A percentile compares a stretch with the other conserved stretches of the same genome.
phyloP scores from a whole-genome alignment of 2,888 invertebrate species.

The Scaptomyza flava region DNA sequence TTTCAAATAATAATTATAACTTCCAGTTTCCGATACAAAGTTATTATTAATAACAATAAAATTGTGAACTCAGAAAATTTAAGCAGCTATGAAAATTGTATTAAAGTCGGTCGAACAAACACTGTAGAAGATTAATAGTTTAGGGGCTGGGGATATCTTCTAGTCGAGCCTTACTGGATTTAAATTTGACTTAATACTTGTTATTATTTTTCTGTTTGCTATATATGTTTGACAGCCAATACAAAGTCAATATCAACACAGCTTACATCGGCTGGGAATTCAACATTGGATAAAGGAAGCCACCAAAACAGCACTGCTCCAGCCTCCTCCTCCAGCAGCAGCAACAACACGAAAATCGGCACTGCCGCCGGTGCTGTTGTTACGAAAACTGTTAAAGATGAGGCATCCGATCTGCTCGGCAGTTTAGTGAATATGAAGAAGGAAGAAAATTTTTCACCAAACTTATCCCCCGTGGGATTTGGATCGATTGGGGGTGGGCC shows the following conservation, averaged over 20 bases:
- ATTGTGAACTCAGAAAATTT: too few relatives aligned
- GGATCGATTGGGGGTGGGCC: constrained; percentile 72
- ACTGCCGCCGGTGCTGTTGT: constrained; percentile 1
- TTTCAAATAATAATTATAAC: too few relatives aligned
- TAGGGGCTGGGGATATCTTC: too few relatives aligned
- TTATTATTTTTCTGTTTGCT: too few relatives aligned
- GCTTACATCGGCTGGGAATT: constrained; percentile 10
- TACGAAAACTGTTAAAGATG: constrained; percentile 61
- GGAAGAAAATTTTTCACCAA: constrained; percentile 77
- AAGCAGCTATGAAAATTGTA: too few relatives aligned
- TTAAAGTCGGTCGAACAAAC: too few relatives aligned
- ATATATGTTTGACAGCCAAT: constrained; percentile 1
- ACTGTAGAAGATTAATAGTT: too few relatives aligned
- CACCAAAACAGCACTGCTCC: constrained; percentile 6
- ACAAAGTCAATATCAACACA: constrained; percentile 16
- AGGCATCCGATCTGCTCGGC: constrained; percentile 69
- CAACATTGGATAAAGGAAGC: constrained; percentile 28
- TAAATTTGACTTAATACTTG: too few relatives aligned
- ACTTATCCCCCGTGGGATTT: constrained; percentile 82
- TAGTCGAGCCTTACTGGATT: too few relatives aligned
- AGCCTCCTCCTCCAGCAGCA: neutral
- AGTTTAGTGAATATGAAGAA: constrained; percentile 78
- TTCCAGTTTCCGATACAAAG: too few relatives aligned
- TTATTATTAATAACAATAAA: too few relatives aligned
- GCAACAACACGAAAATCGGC: constrained; percentile 22